Conservation (phyloP, 2,113 vertebrate species). For the Rhea americana region DNA sequence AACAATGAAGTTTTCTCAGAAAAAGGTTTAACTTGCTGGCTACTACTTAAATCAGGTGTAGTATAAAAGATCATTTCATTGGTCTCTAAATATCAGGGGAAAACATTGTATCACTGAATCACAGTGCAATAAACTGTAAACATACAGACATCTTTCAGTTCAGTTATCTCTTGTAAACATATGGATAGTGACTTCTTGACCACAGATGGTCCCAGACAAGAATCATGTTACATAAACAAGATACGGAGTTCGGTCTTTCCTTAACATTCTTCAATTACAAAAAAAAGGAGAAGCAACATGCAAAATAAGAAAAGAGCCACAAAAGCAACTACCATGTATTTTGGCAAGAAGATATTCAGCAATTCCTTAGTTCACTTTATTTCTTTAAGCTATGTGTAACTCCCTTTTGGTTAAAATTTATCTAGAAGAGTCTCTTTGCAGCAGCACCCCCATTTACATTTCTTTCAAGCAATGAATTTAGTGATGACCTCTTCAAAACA, state of each 20-base stretch:
- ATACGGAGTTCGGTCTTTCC: not conserved
- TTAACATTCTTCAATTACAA: not conserved
- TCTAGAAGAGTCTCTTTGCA: not conserved
- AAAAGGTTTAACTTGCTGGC: not conserved
- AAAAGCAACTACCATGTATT: not conserved
- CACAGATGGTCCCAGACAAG: not conserved
- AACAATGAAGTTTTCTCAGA: not conserved
- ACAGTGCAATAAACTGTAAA: not conserved
- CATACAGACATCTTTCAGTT: not conserved
- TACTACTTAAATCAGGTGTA: not conserved
- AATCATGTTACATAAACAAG: not conserved
- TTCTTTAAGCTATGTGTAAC: not conserved
- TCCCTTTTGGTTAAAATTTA: not conserved
- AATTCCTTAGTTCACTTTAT: not conserved
- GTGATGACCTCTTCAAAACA: not conserved
- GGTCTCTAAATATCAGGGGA: not conserved
- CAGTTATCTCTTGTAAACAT: conserved; percentile 39
- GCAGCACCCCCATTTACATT: not conserved
- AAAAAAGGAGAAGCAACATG: not conserved
- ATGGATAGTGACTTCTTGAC: not conserved
- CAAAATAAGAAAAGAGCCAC: not conserved
- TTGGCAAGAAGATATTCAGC: not conserved
- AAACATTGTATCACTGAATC: not conserved
- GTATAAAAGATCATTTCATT: not conserved
- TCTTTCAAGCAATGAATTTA: not conserved